phyloP scores from a whole-genome alignment of 1,140 invertebrate species.

The Saccostrea cuccullata region DNA sequence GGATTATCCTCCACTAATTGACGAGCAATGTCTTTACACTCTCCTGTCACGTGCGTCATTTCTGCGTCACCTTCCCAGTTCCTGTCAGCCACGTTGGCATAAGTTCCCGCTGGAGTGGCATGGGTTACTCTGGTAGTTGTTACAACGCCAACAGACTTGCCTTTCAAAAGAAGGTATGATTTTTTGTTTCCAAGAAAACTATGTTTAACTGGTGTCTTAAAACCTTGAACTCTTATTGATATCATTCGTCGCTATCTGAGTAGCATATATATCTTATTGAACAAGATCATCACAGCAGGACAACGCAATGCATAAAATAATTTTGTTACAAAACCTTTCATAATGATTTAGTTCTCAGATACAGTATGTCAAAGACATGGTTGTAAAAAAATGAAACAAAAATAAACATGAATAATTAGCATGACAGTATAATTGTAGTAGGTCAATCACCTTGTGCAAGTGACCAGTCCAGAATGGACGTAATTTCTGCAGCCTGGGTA shows the following conservation, averaged over 20 bases:
- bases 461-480: slow-evolving; percentile 86
- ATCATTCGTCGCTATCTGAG: background rate
- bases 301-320: too few relatives aligned
- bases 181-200: background rate
- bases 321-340: too few relatives aligned
- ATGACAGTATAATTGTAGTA: too few relatives aligned
- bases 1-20: slow-evolving; percentile 72
- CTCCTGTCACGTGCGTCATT: slow-evolving; percentile 54
- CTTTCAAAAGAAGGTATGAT: slow-evolving; percentile 69
- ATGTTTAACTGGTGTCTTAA: background rate
- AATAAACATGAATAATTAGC: too few relatives aligned
- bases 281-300: background rate
- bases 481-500: slow-evolving; percentile 75
- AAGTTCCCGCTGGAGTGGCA: slow-evolving; percentile 91
- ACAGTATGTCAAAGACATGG: too few relatives aligned
- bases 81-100: slow-evolving; percentile 86
- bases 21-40: slow-evolving; percentile 79
- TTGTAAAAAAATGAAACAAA: too few relatives aligned
- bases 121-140: slow-evolving; percentile 95
- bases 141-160: slow-evolving; percentile 91
- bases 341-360: too few relatives aligned
- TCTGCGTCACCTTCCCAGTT: slow-evolving; percentile 76
- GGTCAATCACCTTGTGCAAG: slow-evolving; percentile 76
- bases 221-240: background rate
- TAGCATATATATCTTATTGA: background rate